Conservation (phyloP, 2,113 vertebrate genomes). For the Rhadina sibilatrix region DNA sequence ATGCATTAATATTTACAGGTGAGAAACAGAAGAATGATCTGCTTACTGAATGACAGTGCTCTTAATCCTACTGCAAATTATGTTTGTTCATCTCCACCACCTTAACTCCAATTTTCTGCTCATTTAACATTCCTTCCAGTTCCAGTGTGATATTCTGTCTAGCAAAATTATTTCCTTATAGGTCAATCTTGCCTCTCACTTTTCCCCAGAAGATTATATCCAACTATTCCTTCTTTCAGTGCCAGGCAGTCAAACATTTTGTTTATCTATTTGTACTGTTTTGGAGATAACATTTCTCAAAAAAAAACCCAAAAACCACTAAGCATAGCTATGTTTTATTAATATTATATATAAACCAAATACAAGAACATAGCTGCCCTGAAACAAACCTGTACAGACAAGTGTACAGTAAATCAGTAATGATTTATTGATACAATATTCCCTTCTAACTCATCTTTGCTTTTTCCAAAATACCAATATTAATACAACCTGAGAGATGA, state of each 20-base stretch:
- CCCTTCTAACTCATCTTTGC: not conserved
- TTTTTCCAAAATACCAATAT: not conserved
- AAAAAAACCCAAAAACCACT: not conserved
- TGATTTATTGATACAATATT: not conserved
- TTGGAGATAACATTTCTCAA: not conserved
- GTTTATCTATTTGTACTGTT: not conserved
- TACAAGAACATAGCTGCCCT: not conserved
- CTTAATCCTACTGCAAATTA: not conserved
- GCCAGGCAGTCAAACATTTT: not conserved
- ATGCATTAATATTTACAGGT: not conserved
- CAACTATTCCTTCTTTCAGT: not conserved
- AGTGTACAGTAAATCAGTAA: not conserved
- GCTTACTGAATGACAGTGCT: not conserved
- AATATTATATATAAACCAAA: not conserved
- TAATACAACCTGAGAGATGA: not conserved
- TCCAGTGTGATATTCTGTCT: not conserved
- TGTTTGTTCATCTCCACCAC: not conserved
- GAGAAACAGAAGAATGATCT: not conserved
- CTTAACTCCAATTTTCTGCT: not conserved
- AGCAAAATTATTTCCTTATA: not conserved
- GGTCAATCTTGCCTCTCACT: not conserved
- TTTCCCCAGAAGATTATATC: not conserved
- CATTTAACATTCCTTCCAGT: not conserved
- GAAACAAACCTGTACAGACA: not conserved
- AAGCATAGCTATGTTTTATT: not conserved